Evolutionary conservation across 2,888 invertebrate species (phyloP), one percentile per base, ranked within the genome.

Genomic region (Lasioglossum calceatum): DNA sequence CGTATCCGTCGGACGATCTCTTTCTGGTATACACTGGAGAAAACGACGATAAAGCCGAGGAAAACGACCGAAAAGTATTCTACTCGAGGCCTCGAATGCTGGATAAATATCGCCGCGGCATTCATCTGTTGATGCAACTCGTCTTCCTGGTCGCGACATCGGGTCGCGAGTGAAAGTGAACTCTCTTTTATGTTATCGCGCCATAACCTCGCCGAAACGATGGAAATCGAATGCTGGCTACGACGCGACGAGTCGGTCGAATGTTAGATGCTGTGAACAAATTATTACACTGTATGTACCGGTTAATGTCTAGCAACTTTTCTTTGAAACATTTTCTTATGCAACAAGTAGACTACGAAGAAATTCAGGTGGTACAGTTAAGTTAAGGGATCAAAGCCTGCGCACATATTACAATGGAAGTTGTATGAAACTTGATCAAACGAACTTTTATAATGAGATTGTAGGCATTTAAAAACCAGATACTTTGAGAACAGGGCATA

Each of bases 121-220:
- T 88, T 90, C 87, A 87, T 89, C 77, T 85, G 90, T 92, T 91
- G 90, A 90, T 86, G 90, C 86, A 89, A 91, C 92, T 85, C 88
- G 90, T 91, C 92, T 93, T 93, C 93, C 92, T 93, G 90, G 91
- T 92, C 91, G 91, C 89, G 89, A 90, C 90, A 90, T 79, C 87
- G 86, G 90, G 91, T 91, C 91, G 88, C 84, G 77, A 92, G 94
- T 93, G 94, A 94, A 94, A 94, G 94, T 91, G 90, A 92, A 93
- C 90, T 90, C 87, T 81, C 89, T 73, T 89, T 32, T 84, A 84
- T 85, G 84, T 92, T 91, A 91, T 90, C 88, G 89, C 87, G 76
- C 86, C 87, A 88, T 89, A 89, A 86, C 84, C 85, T 78, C 78
- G 73, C 58, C 54, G 70, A 42, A 90, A 88, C 86, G 91, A 90